Evolutionary conservation across 1,140 invertebrate genomes (phyloP).

Genomic region (Araneus ventricosus): DNA sequence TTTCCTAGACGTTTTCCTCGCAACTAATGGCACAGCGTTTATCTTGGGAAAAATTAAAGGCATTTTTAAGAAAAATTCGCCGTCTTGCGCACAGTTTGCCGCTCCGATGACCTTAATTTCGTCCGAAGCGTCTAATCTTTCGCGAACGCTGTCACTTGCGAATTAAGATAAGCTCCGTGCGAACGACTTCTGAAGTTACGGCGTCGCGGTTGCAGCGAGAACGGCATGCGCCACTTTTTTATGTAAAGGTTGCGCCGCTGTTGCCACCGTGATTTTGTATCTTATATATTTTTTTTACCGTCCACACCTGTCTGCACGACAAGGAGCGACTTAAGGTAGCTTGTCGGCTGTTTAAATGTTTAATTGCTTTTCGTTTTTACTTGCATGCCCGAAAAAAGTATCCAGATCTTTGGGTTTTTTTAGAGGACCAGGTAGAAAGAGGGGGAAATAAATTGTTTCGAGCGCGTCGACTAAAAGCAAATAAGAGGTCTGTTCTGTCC

Average conservation of each 20-base stretch:
- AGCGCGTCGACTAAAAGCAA: no score
- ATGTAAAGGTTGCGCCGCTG: background rate
- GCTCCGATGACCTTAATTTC: slow-evolving; percentile 50
- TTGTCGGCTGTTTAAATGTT: background rate
- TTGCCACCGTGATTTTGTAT: background rate
- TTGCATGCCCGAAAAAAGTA: no score
- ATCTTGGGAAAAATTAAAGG: slow-evolving; percentile 21
- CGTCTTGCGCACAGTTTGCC: slow-evolving; percentile 8
- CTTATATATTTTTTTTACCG: no score
- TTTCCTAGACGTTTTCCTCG: background rate
- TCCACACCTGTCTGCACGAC: background rate
- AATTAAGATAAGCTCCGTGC: slow-evolving; percentile 34
- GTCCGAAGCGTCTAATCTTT: slow-evolving; percentile 15
- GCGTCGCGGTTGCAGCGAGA: slow-evolving; percentile 22
- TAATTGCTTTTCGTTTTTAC: background rate
- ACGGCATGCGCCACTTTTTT: no score
- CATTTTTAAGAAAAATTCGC: slow-evolving; percentile 30
- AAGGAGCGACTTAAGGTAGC: background rate
- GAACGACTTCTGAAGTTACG: background rate
- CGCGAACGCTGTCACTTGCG: slow-evolving; percentile 34
- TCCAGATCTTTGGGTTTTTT: no score
- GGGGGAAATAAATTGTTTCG: no score
- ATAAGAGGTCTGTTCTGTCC: no score
- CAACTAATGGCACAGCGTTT: background rate
- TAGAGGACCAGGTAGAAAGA: no score